A percentile compares a stretch with the other conserved stretches of the same genome.
phyloP scores from a whole-genome alignment of 1,140 invertebrate species.

The Dufourea novaeangliae region DNA sequence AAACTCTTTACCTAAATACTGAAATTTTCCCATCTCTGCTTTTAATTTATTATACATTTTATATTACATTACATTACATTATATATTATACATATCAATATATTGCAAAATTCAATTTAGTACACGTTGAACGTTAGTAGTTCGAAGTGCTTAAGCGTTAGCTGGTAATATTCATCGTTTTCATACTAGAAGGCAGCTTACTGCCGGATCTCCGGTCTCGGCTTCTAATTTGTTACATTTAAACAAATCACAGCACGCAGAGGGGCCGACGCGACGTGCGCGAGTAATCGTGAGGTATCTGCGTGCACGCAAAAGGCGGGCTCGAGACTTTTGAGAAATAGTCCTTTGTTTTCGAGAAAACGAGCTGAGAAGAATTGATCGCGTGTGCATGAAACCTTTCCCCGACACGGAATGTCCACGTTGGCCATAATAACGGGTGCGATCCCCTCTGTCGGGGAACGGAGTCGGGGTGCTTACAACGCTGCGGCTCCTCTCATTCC shows the following conservation, averaged over 20 bases:
- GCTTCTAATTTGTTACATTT: conserved; percentile 44
- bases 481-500: neutral
- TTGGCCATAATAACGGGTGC: conserved; percentile 41
- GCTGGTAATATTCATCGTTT: no score
- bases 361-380: conserved; percentile 41
- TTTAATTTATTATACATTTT: no score
- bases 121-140: no score
- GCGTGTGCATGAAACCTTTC: conserved; percentile 43
- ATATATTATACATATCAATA: no score
- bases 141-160: no score
- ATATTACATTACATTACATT: no score
- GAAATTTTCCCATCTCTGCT: no score
- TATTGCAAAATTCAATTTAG: no score
- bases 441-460: conserved; percentile 6
- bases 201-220: no score
- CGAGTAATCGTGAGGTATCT: neutral
- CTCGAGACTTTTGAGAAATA: neutral
- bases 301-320: conserved; percentile 17
- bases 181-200: no score
- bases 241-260: conserved; percentile 27
- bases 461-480: neutral
- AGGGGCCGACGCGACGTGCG: neutral
- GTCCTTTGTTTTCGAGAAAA: conserved; percentile 37
- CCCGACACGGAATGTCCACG: conserved; percentile 11
- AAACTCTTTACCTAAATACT: no score